A percentile compares a stretch with the other conserved stretches of the same genome.
These are phyloP conservation scores for Cyclargus thomasi DNA, from an alignment of 1,140 invertebrate species.

Conservation along the genomic window DNA sequence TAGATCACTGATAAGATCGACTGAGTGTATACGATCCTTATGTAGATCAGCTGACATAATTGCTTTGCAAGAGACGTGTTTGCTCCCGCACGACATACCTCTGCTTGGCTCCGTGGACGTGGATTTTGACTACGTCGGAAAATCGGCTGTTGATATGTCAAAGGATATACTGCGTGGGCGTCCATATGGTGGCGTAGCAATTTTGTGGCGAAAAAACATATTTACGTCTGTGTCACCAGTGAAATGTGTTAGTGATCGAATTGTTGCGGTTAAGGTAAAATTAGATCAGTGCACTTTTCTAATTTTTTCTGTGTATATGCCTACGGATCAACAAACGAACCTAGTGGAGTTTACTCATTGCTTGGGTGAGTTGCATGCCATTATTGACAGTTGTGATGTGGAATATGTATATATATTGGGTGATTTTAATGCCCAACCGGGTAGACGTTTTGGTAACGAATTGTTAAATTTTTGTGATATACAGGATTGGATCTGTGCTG, in stretches of 20 bases:
- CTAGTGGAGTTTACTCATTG: slow-evolving; percentile 15
- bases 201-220: slow-evolving; percentile 15
- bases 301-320: slow-evolving; percentile 17
- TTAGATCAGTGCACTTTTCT: background rate
- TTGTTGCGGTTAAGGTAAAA: background rate
- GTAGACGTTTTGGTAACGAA: background rate
- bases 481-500: slow-evolving; percentile 18
- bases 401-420: slow-evolving; percentile 13
- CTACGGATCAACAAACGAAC: slow-evolving; percentile 15
- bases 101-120: slow-evolving; percentile 9
- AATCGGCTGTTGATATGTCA: slow-evolving; percentile 19
- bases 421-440: slow-evolving; percentile 11
- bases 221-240: background rate
- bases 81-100: slow-evolving; percentile 16
- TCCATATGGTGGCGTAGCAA: slow-evolving; percentile 19
- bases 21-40: background rate
- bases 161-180: slow-evolving; percentile 18
- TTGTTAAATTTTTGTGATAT: slow-evolving; percentile 5
- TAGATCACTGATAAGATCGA: slow-evolving; percentile 15
- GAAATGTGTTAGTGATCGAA: slow-evolving; percentile 4
- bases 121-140: slow-evolving; percentile 17
- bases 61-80: slow-evolving; percentile 18
- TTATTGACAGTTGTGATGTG: slow-evolving; percentile 15
- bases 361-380: slow-evolving; percentile 18
- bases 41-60: slow-evolving; percentile 4